Conservation (phyloP, 2,888 invertebrate species). For the Oscheius onirici region DNA sequence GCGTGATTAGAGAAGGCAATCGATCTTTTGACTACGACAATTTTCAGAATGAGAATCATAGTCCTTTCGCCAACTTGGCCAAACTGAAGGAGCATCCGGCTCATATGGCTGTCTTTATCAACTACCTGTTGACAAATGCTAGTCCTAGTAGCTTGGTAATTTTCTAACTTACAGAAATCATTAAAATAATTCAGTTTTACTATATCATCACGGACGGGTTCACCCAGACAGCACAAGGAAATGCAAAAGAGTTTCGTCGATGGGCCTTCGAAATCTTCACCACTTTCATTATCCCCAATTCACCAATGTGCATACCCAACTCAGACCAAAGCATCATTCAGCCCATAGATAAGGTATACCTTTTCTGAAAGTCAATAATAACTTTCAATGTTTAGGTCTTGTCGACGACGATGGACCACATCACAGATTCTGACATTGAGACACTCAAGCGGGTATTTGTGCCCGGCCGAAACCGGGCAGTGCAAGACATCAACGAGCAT, state of each 20-base stretch:
- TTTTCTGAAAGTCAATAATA: neutral
- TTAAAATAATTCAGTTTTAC: conserved; percentile 75
- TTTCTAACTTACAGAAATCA: neutral
- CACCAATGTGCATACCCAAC: conserved; percentile 66
- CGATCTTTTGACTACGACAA: too few species aligned
- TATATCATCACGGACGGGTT: conserved; percentile 89
- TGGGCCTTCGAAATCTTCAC: conserved; percentile 88
- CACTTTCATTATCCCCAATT: conserved; percentile 70
- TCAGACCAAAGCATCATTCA: conserved; percentile 66
- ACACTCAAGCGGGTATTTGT: conserved; percentile 79
- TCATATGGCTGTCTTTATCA: conserved; percentile 92
- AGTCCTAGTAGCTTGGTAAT: conserved; percentile 82
- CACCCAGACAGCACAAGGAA: conserved; percentile 79
- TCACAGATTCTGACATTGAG: conserved; percentile 61
- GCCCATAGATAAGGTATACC: conserved; percentile 63
- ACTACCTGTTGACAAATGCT: conserved; percentile 85
- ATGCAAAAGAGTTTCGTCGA: conserved; percentile 88
- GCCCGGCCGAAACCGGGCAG: conserved; percentile 85
- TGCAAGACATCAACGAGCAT: conserved; percentile 83
- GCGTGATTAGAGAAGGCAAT: neutral
- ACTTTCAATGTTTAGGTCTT: conserved; percentile 59
- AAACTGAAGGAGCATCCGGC: conserved; percentile 86
- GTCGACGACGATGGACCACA: conserved; percentile 59
- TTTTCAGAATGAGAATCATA: conserved; percentile 71
- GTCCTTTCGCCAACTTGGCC: conserved; percentile 86